A percentile compares a stretch with the other conserved stretches of the same genome.
These are phyloP conservation scores for Astreopora myriophthalma DNA, from an alignment of 64 coral and sea anemone genomes.

Conservation along the genomic window DNA sequence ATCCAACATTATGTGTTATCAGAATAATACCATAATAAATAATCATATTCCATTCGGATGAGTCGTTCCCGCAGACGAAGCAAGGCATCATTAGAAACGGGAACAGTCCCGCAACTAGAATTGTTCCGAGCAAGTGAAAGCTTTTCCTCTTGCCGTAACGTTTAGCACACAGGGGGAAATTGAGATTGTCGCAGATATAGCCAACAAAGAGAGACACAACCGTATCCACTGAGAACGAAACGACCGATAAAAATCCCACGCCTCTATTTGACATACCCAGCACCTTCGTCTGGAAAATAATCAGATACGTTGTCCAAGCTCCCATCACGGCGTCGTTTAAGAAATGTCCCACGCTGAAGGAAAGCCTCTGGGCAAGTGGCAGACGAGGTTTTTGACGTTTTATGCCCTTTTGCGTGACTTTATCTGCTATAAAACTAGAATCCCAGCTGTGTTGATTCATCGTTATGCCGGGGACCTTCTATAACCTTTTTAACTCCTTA, in stretches of 20 bases:
- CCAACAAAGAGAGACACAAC: background rate
- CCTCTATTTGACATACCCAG: conserved; percentile 53
- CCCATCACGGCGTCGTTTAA: conserved; percentile 21
- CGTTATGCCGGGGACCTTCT: too few relatives aligned
- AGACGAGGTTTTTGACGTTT: conserved; percentile 16
- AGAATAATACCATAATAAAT: conserved; percentile 48
- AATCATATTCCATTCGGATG: conserved; percentile 38
- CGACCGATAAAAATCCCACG: conserved; percentile 45
- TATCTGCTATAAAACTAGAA: background rate
- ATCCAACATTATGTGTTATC: conserved; percentile 18
- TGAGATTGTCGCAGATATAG: conserved; percentile 38
- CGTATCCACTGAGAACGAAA: conserved; percentile 29
- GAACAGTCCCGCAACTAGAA: conserved; percentile 36
- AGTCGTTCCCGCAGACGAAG: conserved; percentile 39
- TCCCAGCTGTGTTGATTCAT: background rate
- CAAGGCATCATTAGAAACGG: conserved; percentile 58
- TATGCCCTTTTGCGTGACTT: background rate
- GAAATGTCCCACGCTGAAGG: conserved; percentile 65
- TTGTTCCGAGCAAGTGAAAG: conserved; percentile 73
- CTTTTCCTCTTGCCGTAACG: conserved; percentile 48
- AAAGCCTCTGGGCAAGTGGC: conserved; percentile 32
- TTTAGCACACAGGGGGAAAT: conserved; percentile 23
- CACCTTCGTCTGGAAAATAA: conserved; percentile 68
- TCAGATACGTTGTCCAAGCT: conserved; percentile 54
- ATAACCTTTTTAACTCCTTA: too few relatives aligned